Conservation (phyloP, 2,888 invertebrate genomes). For the Drosophila picticornis region DNA sequence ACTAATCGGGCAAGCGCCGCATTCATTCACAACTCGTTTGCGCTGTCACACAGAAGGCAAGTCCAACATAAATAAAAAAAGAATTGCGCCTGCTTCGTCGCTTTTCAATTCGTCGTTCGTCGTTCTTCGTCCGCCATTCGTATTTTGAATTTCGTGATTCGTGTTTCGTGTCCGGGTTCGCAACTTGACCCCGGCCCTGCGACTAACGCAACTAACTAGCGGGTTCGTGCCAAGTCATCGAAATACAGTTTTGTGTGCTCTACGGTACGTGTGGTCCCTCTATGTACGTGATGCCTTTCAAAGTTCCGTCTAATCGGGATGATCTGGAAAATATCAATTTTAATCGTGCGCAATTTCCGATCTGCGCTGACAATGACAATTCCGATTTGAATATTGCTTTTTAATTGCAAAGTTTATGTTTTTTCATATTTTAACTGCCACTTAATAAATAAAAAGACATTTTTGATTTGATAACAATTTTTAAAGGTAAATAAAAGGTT, state of each 20-base stretch:
- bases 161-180: slow-evolving; percentile 72
- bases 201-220: not conserved
- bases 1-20: slow-evolving; percentile 64
- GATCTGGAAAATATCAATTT: slow-evolving; percentile 13
- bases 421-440: not conserved
- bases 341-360: slow-evolving; percentile 49
- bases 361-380: not conserved
- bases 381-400: not conserved
- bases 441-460: not conserved
- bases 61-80: slow-evolving; percentile 4
- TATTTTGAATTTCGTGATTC: slow-evolving; percentile 14
- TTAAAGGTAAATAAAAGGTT: not conserved
- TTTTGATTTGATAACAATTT: not conserved
- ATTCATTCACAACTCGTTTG: slow-evolving; percentile 81
- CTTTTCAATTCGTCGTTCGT: slow-evolving; percentile 15
- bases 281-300: slow-evolving; percentile 25
- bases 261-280: slow-evolving; percentile 47
- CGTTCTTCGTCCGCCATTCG: slow-evolving; percentile 23
- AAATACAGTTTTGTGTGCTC: slow-evolving; percentile 21
- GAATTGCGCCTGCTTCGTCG: slow-evolving; percentile 12
- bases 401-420: not conserved
- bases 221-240: slow-evolving; percentile 43
- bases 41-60: slow-evolving; percentile 47
- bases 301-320: slow-evolving; percentile 17
- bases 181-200: slow-evolving; percentile 33